A percentile compares a stretch with the other conserved stretches of the same genome.
These are phyloP conservation scores for Uromys caudimaculatus DNA, from an alignment of 2,797 vertebrate species.

Conservation along the genomic window DNA sequence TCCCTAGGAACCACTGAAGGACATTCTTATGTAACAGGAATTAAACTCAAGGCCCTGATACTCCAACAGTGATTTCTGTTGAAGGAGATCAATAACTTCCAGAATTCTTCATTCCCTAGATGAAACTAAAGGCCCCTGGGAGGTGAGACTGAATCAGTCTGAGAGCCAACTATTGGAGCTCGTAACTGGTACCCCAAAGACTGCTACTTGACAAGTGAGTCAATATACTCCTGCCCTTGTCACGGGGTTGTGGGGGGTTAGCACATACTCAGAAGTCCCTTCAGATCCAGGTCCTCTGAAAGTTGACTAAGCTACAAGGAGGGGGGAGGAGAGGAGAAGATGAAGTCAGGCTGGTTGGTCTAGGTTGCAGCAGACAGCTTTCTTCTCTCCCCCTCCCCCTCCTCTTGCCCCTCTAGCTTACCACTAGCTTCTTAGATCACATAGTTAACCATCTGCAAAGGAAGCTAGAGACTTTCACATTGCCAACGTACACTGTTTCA, in stretches of 20 bases:
- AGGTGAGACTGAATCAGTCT: neutral
- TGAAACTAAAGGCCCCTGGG: neutral
- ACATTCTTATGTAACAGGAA: neutral
- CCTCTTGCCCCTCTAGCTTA: neutral
- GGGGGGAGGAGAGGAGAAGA: neutral
- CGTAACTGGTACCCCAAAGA: neutral
- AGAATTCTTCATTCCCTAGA: neutral
- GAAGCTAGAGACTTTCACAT: neutral
- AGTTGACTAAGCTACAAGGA: neutral
- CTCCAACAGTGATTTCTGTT: neutral
- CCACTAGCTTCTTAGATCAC: neutral
- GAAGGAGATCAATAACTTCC: neutral
- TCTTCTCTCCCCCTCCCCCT: no score
- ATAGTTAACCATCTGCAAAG: neutral
- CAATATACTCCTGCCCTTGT: neutral
- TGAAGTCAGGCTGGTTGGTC: neutral
- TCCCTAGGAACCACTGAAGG: neutral
- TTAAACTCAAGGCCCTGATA: neutral
- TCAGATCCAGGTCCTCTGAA: neutral
- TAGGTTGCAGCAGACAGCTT: neutral
- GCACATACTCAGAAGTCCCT: neutral
- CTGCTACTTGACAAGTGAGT: neutral
- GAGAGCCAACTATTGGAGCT: neutral
- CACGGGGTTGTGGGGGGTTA: neutral
- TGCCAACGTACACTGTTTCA: neutral